Percentiles rank a stretch among this genome's conserved stretches.
Evolutionary conservation across 2,797 vertebrate genomes (phyloP).

Genomic region (Gymnothorax javanicus): DNA sequence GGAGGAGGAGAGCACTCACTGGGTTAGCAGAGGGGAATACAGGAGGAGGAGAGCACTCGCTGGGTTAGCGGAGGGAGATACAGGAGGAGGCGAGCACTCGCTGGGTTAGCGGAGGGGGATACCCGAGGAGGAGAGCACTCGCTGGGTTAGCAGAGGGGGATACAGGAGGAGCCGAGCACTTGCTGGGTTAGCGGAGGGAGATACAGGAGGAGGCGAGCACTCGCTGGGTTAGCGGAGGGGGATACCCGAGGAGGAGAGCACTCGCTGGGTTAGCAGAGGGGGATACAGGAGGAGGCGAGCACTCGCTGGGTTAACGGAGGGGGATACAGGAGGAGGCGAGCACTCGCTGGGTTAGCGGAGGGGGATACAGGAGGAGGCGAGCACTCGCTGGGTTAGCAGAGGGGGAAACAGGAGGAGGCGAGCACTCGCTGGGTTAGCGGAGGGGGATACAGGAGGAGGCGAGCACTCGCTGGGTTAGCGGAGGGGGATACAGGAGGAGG

Average conservation of each 20-base stretch:
- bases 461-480: not conserved
- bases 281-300: not conserved
- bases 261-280: not conserved
- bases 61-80: not conserved
- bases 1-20: not conserved
- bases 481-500: constrained; percentile 7
- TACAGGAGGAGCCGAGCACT: not conserved
- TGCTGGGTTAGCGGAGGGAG: not conserved
- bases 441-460: not conserved
- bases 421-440: not conserved
- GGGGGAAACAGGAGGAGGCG: constrained; percentile 7
- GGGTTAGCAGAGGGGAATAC: not conserved
- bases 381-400: not conserved
- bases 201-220: no score
- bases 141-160: not conserved
- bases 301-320: not conserved
- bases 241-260: not conserved
- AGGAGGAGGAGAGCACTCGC: no score
- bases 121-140: no score
- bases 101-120: not conserved
- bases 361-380: not conserved
- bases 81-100: not conserved
- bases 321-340: not conserved
- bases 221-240: constrained; percentile 2
- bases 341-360: not conserved